phyloP scores from a whole-genome alignment of 1,140 invertebrate species.

The Vanessa atalanta region DNA sequence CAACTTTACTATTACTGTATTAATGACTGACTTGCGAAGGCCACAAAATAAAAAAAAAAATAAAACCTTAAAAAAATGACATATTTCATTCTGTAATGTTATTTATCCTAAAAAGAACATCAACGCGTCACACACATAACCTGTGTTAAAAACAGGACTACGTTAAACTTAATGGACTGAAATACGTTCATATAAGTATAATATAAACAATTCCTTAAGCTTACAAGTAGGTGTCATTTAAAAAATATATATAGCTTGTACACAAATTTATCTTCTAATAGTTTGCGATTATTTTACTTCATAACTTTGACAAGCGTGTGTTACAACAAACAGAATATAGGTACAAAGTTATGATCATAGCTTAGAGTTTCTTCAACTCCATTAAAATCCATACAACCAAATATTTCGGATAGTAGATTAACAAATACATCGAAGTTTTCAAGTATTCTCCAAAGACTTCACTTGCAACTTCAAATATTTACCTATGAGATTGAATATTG shows the following conservation, averaged over 20 bases:
- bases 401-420: not conserved
- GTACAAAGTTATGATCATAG: not conserved
- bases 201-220: too few species aligned
- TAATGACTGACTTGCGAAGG: not conserved
- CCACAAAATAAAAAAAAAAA: not conserved
- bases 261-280: too few species aligned
- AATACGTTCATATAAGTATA: too few species aligned
- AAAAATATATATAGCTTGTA: too few species aligned
- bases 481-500: conserved; percentile 2
- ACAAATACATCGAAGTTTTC: not conserved
- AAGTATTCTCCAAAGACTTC: not conserved
- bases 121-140: conserved; percentile 49
- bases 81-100: not conserved
- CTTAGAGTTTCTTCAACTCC: not conserved
- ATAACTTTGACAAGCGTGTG: too few species aligned
- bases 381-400: not conserved
- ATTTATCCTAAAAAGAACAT: conserved; percentile 54
- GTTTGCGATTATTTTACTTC: too few species aligned
- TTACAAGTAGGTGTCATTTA: too few species aligned
- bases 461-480: not conserved
- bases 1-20: conserved; percentile 16
- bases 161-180: too few species aligned
- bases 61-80: not conserved
- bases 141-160: too few species aligned
- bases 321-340: not conserved